Evolutionary conservation across 1,140 invertebrate genomes (phyloP).

Genomic region (Vanessa tameamea): DNA sequence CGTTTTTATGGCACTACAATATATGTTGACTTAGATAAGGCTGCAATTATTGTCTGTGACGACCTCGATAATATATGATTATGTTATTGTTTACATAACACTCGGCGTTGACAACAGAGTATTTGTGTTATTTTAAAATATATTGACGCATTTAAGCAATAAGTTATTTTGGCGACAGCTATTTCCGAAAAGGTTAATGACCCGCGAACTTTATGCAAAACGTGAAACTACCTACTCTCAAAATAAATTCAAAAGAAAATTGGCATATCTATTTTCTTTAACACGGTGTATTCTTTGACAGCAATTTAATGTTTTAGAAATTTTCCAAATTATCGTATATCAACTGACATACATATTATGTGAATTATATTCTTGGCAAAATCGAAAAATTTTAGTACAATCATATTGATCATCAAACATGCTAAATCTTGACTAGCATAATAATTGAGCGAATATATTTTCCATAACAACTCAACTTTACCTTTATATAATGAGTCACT

Average conservation of each 20-base stretch:
- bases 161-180: conserved; percentile 53
- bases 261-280: background rate
- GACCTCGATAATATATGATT: conserved; percentile 31
- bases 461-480: background rate
- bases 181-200: conserved; percentile 51
- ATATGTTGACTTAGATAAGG: conserved; percentile 22
- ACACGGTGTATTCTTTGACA: no score
- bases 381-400: no score
- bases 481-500: background rate
- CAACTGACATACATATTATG: no score
- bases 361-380: no score
- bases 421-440: background rate
- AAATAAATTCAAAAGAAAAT: background rate
- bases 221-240: background rate
- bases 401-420: no score
- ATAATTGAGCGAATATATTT: background rate
- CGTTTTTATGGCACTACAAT: conserved; percentile 36
- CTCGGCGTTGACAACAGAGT: conserved; percentile 20
- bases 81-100: conserved; percentile 25
- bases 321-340: no score
- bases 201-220: conserved; percentile 19
- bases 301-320: no score
- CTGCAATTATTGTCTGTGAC: conserved; percentile 26
- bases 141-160: conserved; percentile 38
- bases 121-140: conserved; percentile 12